Conservation (phyloP, 1,140 invertebrate species). For the Drosophila burlai region DNA sequence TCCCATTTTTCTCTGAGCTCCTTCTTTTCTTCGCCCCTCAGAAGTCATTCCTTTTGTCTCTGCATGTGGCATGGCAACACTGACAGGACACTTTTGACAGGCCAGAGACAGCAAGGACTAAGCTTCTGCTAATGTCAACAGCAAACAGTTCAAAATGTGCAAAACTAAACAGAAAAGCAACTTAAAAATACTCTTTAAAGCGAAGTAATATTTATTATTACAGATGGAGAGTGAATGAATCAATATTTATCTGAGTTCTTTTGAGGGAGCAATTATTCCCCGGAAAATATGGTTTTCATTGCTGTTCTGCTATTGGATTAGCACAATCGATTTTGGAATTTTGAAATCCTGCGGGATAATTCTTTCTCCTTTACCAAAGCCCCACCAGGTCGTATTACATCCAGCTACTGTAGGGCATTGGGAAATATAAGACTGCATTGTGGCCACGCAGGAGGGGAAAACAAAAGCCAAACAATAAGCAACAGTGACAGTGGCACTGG, state of each 20-base stretch:
- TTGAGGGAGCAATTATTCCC: too few species aligned
- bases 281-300: background rate
- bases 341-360: background rate
- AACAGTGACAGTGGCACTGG: slow-evolving; percentile 76
- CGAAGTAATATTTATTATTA: background rate
- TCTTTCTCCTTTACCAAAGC: background rate
- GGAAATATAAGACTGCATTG: slow-evolving; percentile 33
- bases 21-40: slow-evolving; percentile 1
- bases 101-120: slow-evolving; percentile 73
- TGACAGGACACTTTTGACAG: slow-evolving; percentile 81
- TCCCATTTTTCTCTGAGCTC: slow-evolving; percentile 21
- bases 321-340: background rate
- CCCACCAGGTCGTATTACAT: background rate
- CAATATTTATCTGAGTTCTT: too few species aligned
- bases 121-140: slow-evolving; percentile 82
- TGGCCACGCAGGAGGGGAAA: slow-evolving; percentile 15
- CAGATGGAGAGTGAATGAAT: background rate
- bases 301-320: too few species aligned
- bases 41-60: slow-evolving; percentile 36
- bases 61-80: slow-evolving; percentile 63
- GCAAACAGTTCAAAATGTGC: slow-evolving; percentile 72
- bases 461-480: slow-evolving; percentile 78
- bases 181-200: slow-evolving; percentile 8
- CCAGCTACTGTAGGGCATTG: slow-evolving; percentile 25
- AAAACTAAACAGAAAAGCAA: background rate